Evolutionary conservation across 2,797 vertebrate genomes (phyloP).

Genomic region (Pangasius larnaudii): DNA sequence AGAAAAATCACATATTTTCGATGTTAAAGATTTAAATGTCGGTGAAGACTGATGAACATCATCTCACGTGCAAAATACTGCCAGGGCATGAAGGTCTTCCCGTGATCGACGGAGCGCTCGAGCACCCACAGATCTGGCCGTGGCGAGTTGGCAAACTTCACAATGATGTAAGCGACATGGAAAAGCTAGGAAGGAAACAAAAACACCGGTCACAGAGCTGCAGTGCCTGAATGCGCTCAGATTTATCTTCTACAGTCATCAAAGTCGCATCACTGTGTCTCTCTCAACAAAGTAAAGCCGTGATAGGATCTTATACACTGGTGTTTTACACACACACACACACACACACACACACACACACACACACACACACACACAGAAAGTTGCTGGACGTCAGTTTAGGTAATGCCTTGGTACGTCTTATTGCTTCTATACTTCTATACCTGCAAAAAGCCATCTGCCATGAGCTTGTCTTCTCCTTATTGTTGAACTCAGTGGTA

Average conservation of each 20-base stretch:
- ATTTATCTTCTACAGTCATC: constrained; percentile 11
- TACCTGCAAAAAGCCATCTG: too few species aligned
- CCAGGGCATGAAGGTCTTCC: constrained; percentile 89
- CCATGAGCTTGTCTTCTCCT: not conserved
- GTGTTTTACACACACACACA: not conserved
- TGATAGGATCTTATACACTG: not conserved
- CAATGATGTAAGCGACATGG: constrained; percentile 93
- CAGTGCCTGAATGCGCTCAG: not conserved
- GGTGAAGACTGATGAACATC: not conserved
- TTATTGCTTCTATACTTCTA: too few species aligned
- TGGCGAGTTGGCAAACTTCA: constrained; percentile 97
- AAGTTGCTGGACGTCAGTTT: not conserved
- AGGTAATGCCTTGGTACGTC: not conserved
- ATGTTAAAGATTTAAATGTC: not conserved
- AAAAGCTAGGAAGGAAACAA: constrained; percentile 79
- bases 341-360: too few species aligned
- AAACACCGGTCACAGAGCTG: not conserved
- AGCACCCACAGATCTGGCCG: constrained; percentile 97
- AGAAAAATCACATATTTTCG: not conserved
- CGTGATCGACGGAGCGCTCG: constrained; percentile 89
- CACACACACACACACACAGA: too few species aligned
- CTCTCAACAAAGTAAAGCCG: not conserved
- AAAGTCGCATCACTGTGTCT: not conserved
- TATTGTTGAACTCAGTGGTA: not conserved
- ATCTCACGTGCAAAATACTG: constrained; percentile 97